Base-by-base conservation (phyloP, 2,888 invertebrate genomes). In the Dolomedes plantarius region DNA sequence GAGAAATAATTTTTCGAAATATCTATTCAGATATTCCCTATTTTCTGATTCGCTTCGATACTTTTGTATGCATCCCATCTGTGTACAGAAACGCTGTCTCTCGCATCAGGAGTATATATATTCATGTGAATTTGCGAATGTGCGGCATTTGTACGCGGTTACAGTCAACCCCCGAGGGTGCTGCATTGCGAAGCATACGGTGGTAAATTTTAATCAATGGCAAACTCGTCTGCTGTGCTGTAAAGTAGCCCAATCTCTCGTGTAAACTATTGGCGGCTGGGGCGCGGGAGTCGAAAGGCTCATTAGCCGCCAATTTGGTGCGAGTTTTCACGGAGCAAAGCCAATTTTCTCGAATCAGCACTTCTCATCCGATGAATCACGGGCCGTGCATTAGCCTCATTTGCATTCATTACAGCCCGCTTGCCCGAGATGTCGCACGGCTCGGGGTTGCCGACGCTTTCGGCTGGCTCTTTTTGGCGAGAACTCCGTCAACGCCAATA, bases 161-260 rank as follows among this genome's bases (percentile, higher is more conserved):
- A 56, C 13, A 56, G 19, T 56, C 56, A 56, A 56, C 56, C 56
- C 56, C 56, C 23, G 56, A 56, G 56, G 56, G 56, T 56, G 19
- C 56, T 19, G 56, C 68, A 78, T 46, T 65, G 65, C 72, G 67
- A 73, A 71, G 46, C 80, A 74, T 73, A 73, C 56, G 69, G 74
- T 73, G 46, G 78, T 79, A 79, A 86, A 86, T 86, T 86, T 86
- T 86, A 86, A 86, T 86, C 85, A 86, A 79, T 86, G 72, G 67
- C 36, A 41, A 41, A 71, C 11, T 28, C 41, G 69, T 41, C 39
- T 71, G 16, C 65, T 65, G 23, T 56, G 11, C 29, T 1, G 65
- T 16, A 29, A 65, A 31, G 31, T 31, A 65, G 65, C n/a, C 16
- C 29, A 28, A 31, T 65, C 32, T 65, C 65, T 29, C 28, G 31